phyloP scores from a whole-genome alignment of 2,888 invertebrate species.

The Eurytoma californica region DNA sequence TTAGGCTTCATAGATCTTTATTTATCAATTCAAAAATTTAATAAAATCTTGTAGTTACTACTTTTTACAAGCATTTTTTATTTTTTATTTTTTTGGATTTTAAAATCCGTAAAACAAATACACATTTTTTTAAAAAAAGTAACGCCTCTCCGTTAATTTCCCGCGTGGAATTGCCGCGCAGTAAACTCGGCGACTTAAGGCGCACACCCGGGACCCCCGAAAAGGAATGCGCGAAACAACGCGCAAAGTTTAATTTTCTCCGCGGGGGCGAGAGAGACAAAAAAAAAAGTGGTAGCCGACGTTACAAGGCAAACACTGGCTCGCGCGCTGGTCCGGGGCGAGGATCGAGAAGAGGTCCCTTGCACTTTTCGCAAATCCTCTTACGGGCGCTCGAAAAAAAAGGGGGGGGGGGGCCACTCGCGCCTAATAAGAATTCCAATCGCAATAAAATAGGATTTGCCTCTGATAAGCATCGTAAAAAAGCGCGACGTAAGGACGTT shows the following conservation, averaged over 20 bases:
- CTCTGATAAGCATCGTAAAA: constrained; percentile 72
- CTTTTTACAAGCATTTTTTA: too few species aligned
- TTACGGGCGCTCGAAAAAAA: constrained; percentile 56
- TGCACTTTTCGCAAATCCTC: constrained; percentile 67
- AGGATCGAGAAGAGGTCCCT: constrained; percentile 38
- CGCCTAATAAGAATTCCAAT: constrained; percentile 71
- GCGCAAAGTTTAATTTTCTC: constrained; percentile 24
- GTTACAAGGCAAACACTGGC: background rate
- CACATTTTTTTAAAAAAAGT: background rate
- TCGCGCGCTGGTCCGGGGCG: background rate
- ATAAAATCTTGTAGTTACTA: too few species aligned
- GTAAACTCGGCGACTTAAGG: constrained; percentile 3
- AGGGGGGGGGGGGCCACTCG: constrained; percentile 49
- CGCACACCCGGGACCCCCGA: background rate
- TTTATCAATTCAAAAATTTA: too few species aligned
- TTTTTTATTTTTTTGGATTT: too few species aligned
- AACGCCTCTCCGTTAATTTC: background rate
- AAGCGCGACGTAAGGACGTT: constrained; percentile 68
- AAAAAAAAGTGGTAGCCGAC: constrained; percentile 3
- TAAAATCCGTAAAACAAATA: too few species aligned
- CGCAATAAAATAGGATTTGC: constrained; percentile 73
- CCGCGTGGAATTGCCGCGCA: background rate
- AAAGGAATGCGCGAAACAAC: constrained; percentile 1
- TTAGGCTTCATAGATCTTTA: too few species aligned
- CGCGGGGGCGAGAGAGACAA: too few species aligned